A percentile compares a stretch with the other conserved stretches of the same genome.
Evolutionary conservation across 2,113 vertebrate species (phyloP).

Genomic region (Vulpes vulpes): DNA sequence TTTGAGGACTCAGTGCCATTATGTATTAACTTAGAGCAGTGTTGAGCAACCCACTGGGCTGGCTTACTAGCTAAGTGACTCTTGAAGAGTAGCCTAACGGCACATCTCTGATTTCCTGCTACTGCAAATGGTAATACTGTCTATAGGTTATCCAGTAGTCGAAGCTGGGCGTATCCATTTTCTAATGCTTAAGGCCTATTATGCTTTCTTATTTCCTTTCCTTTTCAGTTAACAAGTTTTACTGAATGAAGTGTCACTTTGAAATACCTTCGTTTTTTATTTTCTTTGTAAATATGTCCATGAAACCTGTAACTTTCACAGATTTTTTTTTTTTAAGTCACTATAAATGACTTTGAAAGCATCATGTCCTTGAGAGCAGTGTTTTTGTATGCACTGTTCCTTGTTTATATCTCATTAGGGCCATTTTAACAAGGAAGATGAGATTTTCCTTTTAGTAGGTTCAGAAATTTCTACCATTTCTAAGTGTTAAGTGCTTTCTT

Average conservation of each 20-base stretch:
- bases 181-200: background rate
- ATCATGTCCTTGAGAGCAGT: background rate
- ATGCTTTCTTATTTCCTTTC: background rate
- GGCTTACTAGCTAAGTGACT: background rate
- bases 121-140: background rate
- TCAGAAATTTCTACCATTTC: conserved; percentile 44
- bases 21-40: background rate
- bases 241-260: conserved; percentile 27
- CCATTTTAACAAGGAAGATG: conserved; percentile 47
- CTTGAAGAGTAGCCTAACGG: background rate
- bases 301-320: background rate
- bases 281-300: conserved; percentile 46
- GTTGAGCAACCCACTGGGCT: background rate
- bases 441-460: background rate
- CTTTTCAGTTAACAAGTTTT: conserved; percentile 5
- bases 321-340: background rate
- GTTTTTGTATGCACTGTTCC: background rate
- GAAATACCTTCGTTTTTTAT: conserved; percentile 21
- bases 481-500: conserved; percentile 38
- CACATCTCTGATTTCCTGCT: background rate
- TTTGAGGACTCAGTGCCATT: background rate
- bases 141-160: background rate
- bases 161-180: background rate
- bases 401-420: background rate
- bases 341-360: background rate